Conservation (phyloP, 2,888 invertebrate species). For the Sthenelais limicola region DNA sequence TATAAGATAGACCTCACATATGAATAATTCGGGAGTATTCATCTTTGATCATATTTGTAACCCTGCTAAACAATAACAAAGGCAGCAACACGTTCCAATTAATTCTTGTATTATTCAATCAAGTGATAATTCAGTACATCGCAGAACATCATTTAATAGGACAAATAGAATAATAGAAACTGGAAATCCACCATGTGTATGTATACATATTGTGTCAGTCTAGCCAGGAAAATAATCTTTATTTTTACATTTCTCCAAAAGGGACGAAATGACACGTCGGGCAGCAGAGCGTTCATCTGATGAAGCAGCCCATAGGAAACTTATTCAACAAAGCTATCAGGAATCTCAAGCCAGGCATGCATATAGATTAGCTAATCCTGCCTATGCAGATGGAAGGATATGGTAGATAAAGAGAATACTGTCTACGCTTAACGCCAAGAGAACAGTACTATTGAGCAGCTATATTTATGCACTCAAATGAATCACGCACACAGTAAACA, state of each 20-base stretch:
- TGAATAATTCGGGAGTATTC: too few species aligned
- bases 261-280: conserved; percentile 57
- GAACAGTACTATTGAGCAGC: too few species aligned
- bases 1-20: too few species aligned
- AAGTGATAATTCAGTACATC: too few species aligned
- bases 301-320: conserved; percentile 56
- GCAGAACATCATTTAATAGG: too few species aligned
- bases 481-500: too few species aligned
- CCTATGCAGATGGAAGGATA: conserved; percentile 66
- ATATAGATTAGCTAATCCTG: conserved; percentile 65
- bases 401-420: too few species aligned
- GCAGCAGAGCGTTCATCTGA: conserved; percentile 53
- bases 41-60: too few species aligned
- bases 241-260: conserved; percentile 42
- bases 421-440: too few species aligned
- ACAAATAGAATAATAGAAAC: not conserved
- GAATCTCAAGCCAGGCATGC: conserved; percentile 66
- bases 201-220: not conserved
- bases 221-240: not conserved
- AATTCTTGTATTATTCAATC: too few species aligned
- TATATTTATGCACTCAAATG: too few species aligned
- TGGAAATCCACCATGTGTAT: not conserved
- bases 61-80: too few species aligned
- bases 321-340: conserved; percentile 59
- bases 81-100: not conserved